A percentile compares a stretch with the other conserved stretches of the same genome.
Conservation (phyloP, 1,140 invertebrate genomes). For the Sarcophaga peregrina region DNA sequence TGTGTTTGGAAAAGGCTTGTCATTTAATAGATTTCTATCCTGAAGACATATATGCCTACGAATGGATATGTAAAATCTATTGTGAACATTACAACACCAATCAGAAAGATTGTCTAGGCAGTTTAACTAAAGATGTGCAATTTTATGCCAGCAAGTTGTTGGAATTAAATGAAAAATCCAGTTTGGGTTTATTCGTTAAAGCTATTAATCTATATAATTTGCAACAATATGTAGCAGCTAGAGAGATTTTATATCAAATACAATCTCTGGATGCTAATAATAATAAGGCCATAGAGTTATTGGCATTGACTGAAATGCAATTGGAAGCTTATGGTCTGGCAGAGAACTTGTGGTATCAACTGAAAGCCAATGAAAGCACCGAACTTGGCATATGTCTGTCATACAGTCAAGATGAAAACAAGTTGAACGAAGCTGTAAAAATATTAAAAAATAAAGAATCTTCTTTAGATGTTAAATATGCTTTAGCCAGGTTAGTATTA, state of each 20-base stretch:
- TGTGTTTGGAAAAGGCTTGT: constrained; percentile 67
- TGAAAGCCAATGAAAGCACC: constrained; percentile 45
- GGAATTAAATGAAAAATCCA: constrained; percentile 69
- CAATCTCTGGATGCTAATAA: constrained; percentile 53
- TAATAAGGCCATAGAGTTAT: constrained; percentile 50
- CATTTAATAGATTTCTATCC: constrained; percentile 69
- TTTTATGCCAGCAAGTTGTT: constrained; percentile 67
- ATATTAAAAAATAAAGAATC: constrained; percentile 44
- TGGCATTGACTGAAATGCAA: constrained; percentile 57
- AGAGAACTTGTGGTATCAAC: constrained; percentile 49
- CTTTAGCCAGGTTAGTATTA: constrained; percentile 44
- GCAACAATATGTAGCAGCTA: constrained; percentile 70
- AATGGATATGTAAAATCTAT: constrained; percentile 74
- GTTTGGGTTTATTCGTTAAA: constrained; percentile 72
- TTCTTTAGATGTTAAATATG: constrained; percentile 29
- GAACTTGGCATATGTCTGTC: constrained; percentile 55
- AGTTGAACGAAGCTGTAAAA: constrained; percentile 49
- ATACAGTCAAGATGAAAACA: constrained; percentile 46
- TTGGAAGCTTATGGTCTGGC: constrained; percentile 63
- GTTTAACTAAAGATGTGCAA: constrained; percentile 62
- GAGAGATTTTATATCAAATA: constrained; percentile 67
- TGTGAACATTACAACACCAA: constrained; percentile 67
- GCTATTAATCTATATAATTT: constrained; percentile 70
- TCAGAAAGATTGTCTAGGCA: constrained; percentile 45
- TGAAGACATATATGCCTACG: constrained; percentile 68